Conservation (phyloP, 37 sponge, comb jelly and placozoan species). For the Cladorhizidae sp. region DNA sequence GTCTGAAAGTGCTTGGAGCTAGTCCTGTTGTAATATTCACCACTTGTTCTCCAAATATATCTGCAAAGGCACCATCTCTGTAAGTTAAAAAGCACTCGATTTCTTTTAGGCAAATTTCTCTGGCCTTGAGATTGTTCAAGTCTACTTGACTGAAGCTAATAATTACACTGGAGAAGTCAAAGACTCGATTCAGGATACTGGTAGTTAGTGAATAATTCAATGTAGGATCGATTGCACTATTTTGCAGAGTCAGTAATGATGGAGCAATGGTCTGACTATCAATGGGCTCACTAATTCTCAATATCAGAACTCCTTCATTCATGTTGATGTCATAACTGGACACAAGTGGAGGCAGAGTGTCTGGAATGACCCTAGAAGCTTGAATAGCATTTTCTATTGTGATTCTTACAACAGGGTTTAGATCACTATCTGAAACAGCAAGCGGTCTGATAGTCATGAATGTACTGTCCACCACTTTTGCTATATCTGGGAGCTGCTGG, state of each 20-base stretch:
- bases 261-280: slow-evolving; percentile 31
- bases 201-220: slow-evolving; percentile 46
- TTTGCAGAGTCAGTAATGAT: slow-evolving; percentile 69
- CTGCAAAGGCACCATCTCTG: slow-evolving; percentile 64
- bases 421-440: slow-evolving; percentile 69
- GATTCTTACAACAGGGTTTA: slow-evolving; percentile 45
- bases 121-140: slow-evolving; percentile 72
- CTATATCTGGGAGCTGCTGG: slow-evolving; percentile 69
- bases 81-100: slow-evolving; percentile 73
- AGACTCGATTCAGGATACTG: slow-evolving; percentile 45
- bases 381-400: slow-evolving; percentile 46
- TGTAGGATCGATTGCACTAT: slow-evolving; percentile 41
- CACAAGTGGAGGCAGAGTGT: slow-evolving; percentile 67
- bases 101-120: slow-evolving; percentile 56
- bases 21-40: slow-evolving; percentile 63
- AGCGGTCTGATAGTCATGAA: slow-evolving; percentile 67
- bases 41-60: slow-evolving; percentile 64
- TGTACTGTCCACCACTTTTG: slow-evolving; percentile 72
- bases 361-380: slow-evolving; percentile 71
- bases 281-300: slow-evolving; percentile 75
- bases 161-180: slow-evolving; percentile 49
- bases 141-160: slow-evolving; percentile 52
- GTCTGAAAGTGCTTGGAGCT: slow-evolving; percentile 20
- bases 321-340: slow-evolving; percentile 64
- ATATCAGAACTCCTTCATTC: slow-evolving; percentile 54